Base-by-base conservation (phyloP, 2,113 vertebrate genomes). In the Eulemur macaco region DNA sequence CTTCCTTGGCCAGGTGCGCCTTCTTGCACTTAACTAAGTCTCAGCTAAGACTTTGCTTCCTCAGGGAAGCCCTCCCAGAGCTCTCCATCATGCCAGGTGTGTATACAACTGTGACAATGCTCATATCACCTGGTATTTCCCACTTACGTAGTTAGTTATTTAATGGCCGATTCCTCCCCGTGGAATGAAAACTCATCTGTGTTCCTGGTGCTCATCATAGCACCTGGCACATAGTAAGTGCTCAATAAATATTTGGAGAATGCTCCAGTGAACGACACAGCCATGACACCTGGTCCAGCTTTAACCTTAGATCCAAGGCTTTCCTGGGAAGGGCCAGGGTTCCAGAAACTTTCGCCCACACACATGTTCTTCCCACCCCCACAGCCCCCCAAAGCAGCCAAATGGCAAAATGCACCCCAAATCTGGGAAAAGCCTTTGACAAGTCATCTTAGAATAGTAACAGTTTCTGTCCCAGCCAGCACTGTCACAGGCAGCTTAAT, bases 401-500 rank as follows among this genome's bases (percentile, higher is more conserved):
- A 92, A 86, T 50, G 50, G 63, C 52, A 92, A 89, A 71, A 91
- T 31, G 69, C 39, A 94, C 90, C 96, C 92, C 1, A 78, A 95
- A 84, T 92, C 91, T 52, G 80, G 78, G 80, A n/a, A 93, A 88
- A 95, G 69, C 87, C 92, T 89, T 86, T 23, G 3, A 63, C 54
- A 47, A 95, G 89, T 60, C 54, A 64, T 89, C 94, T 96, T 74
- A 63, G 89, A 94, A 84, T 1, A 91, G 87, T 68, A 91, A 86
- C 76, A 87, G 96, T 91, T 98, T 98, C 97, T 98, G 97, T 97
- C 82, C 97, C 39, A 97, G 96, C 97, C 96, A 90, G 93, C 23
- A 52, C 97, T 97, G 91, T 96, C 98, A 97, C 97, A 95, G 97
- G 97, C 97, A 98, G 98, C 97, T 98, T 98, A 98, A 98, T 98